These are phyloP conservation scores for Chelonus formosanus DNA, from an alignment of 2,888 invertebrate species.

Conservation along the genomic window DNA sequence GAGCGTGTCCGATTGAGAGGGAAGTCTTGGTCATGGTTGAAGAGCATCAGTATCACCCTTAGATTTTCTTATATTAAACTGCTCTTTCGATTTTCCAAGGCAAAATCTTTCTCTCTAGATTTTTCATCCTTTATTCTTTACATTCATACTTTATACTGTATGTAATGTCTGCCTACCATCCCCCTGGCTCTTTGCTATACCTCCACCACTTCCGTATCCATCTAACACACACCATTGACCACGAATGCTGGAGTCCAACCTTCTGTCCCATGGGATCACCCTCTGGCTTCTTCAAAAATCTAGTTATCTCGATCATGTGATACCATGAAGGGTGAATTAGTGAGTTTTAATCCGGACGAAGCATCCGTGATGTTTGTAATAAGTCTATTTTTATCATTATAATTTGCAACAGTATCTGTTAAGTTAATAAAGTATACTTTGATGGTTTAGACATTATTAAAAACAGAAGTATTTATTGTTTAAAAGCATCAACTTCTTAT, in stretches of 20 bases:
- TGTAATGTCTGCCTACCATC: conserved; percentile 12
- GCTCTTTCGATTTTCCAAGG: conserved; percentile 28
- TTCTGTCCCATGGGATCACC: conserved; percentile 33
- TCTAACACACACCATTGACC: conserved; percentile 66
- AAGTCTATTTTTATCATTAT: conserved; percentile 9
- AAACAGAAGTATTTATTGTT: too few species aligned
- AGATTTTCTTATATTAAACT: conserved; percentile 33
- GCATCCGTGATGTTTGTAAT: neutral
- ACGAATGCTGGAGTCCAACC: conserved; percentile 52
- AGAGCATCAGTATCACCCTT: conserved; percentile 50
- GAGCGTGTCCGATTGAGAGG: conserved; percentile 64
- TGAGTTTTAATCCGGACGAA: conserved; percentile 17
- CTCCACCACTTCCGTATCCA: conserved; percentile 65
- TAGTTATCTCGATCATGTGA: conserved; percentile 57
- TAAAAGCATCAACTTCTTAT: too few species aligned
- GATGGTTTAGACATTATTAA: too few species aligned
- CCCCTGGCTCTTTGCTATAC: conserved; percentile 12
- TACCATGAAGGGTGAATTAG: conserved; percentile 23
- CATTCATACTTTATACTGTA: conserved; percentile 54
- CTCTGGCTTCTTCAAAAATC: conserved; percentile 57
- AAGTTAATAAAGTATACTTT: too few species aligned
- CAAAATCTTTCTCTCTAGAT: conserved; percentile 5
- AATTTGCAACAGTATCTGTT: too few species aligned
- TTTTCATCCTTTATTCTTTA: conserved; percentile 27
- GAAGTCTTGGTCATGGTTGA: conserved; percentile 54